Conservation (phyloP, 2,888 invertebrate species). For the Leptinotarsa juncta region DNA sequence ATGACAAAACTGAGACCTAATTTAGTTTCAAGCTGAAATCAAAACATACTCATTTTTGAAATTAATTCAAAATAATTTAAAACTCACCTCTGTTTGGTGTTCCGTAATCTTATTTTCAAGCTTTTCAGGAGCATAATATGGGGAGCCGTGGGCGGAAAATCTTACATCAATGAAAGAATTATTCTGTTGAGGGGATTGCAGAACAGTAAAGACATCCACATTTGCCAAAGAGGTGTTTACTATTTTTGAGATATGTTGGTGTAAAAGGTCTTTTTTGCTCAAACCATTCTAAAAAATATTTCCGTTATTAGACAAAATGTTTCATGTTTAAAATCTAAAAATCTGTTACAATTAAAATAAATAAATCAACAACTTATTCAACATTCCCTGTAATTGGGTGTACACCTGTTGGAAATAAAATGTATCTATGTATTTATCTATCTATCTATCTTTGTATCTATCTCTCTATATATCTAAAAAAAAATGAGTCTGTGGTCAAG, state of each 20-base stretch:
- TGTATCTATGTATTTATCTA: too few species aligned
- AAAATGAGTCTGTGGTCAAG: too few species aligned
- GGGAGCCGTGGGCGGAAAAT: conserved; percentile 94
- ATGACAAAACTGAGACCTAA: conserved; percentile 82
- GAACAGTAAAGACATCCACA: conserved; percentile 94
- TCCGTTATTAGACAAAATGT: not conserved
- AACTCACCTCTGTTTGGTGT: conserved; percentile 74
- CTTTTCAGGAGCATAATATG: conserved; percentile 89
- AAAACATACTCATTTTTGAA: conserved; percentile 15
- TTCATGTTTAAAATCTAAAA: too few species aligned
- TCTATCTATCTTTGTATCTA: too few species aligned
- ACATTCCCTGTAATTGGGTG: too few species aligned
- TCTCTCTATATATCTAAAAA: too few species aligned
- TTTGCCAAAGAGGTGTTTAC: conserved; percentile 84
- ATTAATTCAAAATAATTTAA: too few species aligned
- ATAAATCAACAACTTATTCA: too few species aligned
- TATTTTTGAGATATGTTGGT: conserved; percentile 73
- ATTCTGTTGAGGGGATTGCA: conserved; percentile 73
- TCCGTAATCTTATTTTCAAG: conserved; percentile 86
- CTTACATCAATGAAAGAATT: conserved; percentile 83
- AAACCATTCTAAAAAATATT: conserved; percentile 65
- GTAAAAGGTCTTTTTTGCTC: conserved; percentile 79
- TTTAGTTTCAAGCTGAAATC: conserved; percentile 73
- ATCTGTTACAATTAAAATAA: too few species aligned
- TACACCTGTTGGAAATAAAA: too few species aligned